phyloP scores from a whole-genome alignment of 2,888 invertebrate genomes.

The Oithona nana region DNA sequence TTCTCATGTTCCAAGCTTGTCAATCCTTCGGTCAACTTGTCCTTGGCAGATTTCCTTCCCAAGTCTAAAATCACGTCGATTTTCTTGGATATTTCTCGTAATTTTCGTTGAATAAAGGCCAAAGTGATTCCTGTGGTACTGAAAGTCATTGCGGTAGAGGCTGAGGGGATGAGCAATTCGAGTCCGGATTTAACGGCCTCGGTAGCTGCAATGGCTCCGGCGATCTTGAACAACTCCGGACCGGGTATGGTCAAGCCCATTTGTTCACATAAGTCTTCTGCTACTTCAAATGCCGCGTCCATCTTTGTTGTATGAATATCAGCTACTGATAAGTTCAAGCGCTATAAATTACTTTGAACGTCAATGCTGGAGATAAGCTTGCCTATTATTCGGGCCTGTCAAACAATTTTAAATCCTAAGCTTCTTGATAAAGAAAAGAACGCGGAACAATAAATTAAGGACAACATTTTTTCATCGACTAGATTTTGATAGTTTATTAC shows the following conservation, averaged over 20 bases:
- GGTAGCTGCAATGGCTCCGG: constrained; percentile 2
- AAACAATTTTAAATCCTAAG: no score
- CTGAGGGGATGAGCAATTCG: background rate
- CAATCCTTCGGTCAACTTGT: background rate
- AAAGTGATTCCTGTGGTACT: background rate
- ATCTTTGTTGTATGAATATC: no score
- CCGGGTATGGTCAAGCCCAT: background rate
- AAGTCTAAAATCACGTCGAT: background rate
- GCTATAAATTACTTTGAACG: no score
- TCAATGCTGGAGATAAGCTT: no score
- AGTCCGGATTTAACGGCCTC: background rate
- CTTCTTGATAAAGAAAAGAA: no score
- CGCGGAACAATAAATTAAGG: no score
- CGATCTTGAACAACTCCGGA: background rate
- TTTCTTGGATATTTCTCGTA: background rate
- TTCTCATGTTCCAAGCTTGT: background rate
- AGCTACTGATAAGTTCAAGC: no score
- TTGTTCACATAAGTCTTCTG: background rate
- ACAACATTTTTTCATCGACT: no score
- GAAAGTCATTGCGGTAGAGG: background rate
- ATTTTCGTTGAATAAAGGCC: background rate
- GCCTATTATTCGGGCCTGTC: no score
- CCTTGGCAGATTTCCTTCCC: background rate
- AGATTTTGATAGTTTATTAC: no score
- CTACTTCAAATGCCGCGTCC: background rate